Base-by-base conservation (phyloP, 2,797 vertebrate genomes). In the Protosalanx chinensis region DNA sequence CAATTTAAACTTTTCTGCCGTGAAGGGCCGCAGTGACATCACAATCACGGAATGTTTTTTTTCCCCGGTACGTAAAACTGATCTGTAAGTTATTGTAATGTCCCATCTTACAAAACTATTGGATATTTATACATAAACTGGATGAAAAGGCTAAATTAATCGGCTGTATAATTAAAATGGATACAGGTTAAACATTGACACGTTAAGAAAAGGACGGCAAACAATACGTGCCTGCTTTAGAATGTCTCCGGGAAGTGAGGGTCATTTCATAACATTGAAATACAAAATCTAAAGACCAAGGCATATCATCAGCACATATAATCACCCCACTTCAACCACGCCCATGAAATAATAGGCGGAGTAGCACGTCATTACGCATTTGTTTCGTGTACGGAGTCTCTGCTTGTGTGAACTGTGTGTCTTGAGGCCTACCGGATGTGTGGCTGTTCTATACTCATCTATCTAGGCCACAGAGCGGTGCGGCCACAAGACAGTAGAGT, bases 1-100 rank as follows among this genome's bases (percentile, higher is more conserved):
- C 53, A 77, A 87, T 75, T 67, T 37, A 72, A 78, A 20, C 20
- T 8, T 4, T 37, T n/a, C 58, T 68, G 32, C 41, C 2, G 12
- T 29, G 23, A 8, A 64, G 32, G 18, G 37, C 35, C 33, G 20
- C 58, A 27, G 58, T 58, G 23, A 58, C 56, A 3, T 23, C 53
- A 57, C 23, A 59, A 29, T 62, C 29, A n/a, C 18, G 51, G 51
- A 56, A 56, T 56, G 15, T 56, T 56, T 56, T 56, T 56, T 15
- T 16, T 56, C 6, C 18, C 15, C 18, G 7, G 18, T 56, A 6
- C 18, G 10, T 56, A 16, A 56, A 56, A n/a, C 51, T 56, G 15
- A 56, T n/a, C 18, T 16, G 3, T n/a, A n/a, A n/a, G 18, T n/a
- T n/a, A n/a, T 16, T 56, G 51, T n/a, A 2, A 56, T n/a, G 15